Conservation (phyloP, 2,113 vertebrate genomes). For the Tautogolabrus adspersus region DNA sequence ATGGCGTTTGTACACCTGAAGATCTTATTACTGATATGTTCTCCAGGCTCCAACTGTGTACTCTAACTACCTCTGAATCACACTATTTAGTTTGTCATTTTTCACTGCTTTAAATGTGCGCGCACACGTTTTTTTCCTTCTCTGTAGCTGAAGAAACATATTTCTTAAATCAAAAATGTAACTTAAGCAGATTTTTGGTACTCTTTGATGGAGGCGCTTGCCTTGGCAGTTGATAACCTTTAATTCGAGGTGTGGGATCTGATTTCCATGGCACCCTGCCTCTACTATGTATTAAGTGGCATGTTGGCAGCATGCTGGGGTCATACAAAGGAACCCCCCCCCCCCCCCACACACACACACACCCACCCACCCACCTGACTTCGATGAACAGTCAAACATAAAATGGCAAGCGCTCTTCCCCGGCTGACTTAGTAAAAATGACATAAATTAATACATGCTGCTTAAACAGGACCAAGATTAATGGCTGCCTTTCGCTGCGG, state of each 20-base stretch:
- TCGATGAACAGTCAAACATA: constrained; percentile 80
- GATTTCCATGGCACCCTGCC: constrained; percentile 88
- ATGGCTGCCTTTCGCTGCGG: constrained; percentile 97
- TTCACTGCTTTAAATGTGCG: background rate
- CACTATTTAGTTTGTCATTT: constrained; percentile 22
- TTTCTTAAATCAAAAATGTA: constrained; percentile 31
- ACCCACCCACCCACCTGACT: constrained; percentile 14
- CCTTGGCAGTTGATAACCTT: constrained; percentile 92
- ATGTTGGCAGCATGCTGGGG: constrained; percentile 69
- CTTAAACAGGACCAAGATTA: constrained; percentile 99
- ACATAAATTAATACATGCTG: constrained; percentile 99
- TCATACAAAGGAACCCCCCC: constrained; percentile 70
- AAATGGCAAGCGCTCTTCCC: constrained; percentile 89
- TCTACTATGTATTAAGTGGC: constrained; percentile 75
- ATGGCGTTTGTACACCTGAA: constrained; percentile 65
- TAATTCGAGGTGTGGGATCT: constrained; percentile 90
- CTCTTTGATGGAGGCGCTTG: constrained; percentile 79
- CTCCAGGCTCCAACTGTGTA: constrained; percentile 29
- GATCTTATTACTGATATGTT: constrained; percentile 69
- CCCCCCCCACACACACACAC: background rate
- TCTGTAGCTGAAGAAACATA: background rate
- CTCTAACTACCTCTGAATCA: constrained; percentile 41
- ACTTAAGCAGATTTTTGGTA: constrained; percentile 31
- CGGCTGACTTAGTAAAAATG: constrained; percentile 98
- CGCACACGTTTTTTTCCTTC: background rate